A percentile compares a stretch with the other conserved stretches of the same genome.
These are phyloP conservation scores for Pristiophorus japonicus DNA, from an alignment of 2,113 vertebrate genomes.

Conservation along the genomic window DNA sequence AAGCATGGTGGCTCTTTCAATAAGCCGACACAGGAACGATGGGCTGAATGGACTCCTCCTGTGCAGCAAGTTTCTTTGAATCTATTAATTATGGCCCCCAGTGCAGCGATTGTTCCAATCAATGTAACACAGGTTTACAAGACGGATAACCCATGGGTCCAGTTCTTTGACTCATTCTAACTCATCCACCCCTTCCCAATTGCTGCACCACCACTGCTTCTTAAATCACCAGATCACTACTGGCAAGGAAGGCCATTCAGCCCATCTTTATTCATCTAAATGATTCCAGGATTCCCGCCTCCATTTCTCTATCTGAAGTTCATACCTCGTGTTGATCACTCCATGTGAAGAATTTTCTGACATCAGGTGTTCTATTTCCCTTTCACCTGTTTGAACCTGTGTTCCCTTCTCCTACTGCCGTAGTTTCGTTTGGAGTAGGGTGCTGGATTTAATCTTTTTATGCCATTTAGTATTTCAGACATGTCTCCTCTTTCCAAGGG, in stretches of 20 bases:
- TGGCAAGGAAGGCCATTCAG: not conserved
- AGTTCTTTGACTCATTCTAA: not conserved
- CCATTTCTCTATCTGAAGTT: not conserved
- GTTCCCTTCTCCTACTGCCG: not conserved
- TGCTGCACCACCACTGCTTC: not conserved
- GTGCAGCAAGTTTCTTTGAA: too few species aligned
- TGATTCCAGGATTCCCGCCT: not conserved
- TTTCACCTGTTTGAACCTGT: not conserved
- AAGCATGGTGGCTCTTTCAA: too few species aligned
- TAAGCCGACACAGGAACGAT: too few species aligned
- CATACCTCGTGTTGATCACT: not conserved
- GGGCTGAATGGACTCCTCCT: too few species aligned
- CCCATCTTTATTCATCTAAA: not conserved
- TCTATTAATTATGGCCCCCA: not conserved
- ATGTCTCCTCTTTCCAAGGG: not conserved
- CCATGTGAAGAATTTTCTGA: not conserved
- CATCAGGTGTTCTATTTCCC: too few species aligned
- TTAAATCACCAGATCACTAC: not conserved
- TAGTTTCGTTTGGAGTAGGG: not conserved
- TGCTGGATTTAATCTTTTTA: not conserved
- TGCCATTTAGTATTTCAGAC: too few species aligned
- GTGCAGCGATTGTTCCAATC: too few species aligned
- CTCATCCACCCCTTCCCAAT: not conserved
- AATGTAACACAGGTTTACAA: not conserved
- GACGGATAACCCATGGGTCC: not conserved